phyloP scores from a whole-genome alignment of 2,797 vertebrate genomes.

The Botia almorhae region DNA sequence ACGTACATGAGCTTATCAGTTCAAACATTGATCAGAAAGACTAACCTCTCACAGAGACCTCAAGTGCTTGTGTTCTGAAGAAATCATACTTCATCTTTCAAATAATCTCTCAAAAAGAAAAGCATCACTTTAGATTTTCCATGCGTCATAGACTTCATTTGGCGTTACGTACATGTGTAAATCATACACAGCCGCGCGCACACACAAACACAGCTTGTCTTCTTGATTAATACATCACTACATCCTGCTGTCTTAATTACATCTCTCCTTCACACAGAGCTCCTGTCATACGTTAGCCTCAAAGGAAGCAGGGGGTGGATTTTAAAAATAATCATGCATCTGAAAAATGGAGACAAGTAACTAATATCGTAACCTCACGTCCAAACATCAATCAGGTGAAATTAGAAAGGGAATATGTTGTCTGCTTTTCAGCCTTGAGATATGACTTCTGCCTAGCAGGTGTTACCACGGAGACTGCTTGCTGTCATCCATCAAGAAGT shows the following conservation, averaged over 20 bases:
- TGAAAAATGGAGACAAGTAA: no score
- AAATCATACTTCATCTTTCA: conserved; percentile 19
- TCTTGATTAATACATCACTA: conserved; percentile 44
- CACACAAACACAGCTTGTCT: conserved; percentile 46
- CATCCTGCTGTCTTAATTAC: conserved; percentile 68
- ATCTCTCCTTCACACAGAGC: conserved; percentile 38
- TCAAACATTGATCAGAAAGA: conserved; percentile 27
- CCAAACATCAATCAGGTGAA: conserved; percentile 50
- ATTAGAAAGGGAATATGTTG: conserved; percentile 69
- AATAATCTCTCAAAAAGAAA: conserved; percentile 8
- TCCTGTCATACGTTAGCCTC: conserved; percentile 19
- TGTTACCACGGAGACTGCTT: conserved; percentile 30
- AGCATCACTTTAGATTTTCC: conserved; percentile 41
- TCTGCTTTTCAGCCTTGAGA: conserved; percentile 64
- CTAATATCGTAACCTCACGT: no score
- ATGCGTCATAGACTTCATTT: conserved; percentile 59
- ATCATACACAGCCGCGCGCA: no score
- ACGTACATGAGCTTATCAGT: conserved; percentile 1
- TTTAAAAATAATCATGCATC: no score
- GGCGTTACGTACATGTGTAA: no score
- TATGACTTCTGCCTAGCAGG: conserved; percentile 45
- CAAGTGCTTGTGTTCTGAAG: conserved; percentile 2
- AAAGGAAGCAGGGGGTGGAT: no score
- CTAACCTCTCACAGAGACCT: conserved; percentile 27
- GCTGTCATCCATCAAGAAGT: conserved; percentile 65